Evolutionary conservation across 2,888 invertebrate genomes (phyloP).

Genomic region (Synergus japonicus): DNA sequence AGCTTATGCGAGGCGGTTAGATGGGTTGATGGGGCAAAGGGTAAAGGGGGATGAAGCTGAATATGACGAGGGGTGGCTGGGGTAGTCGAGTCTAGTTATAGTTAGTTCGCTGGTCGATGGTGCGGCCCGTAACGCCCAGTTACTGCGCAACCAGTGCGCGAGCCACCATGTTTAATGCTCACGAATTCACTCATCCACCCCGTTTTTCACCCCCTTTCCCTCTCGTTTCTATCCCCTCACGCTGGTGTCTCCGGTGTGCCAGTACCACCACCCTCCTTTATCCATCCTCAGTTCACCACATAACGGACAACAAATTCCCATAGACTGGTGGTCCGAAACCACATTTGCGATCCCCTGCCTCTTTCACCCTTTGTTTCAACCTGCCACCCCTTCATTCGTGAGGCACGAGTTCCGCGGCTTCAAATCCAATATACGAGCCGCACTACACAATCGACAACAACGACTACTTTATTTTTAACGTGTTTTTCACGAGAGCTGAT

Average conservation of each 20-base stretch:
- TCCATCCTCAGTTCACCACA: conserved; percentile 31
- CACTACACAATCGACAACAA: conserved; percentile 17
- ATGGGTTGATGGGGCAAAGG: conserved; percentile 3
- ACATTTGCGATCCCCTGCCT: neutral
- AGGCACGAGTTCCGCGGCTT: conserved; percentile 20
- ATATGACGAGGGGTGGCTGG: conserved; percentile 38
- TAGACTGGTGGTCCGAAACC: conserved; percentile 2
- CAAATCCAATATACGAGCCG: conserved; percentile 14
- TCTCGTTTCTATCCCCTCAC: neutral
- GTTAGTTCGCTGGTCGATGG: conserved; percentile 64
- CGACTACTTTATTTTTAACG: conserved; percentile 64
- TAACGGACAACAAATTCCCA: conserved; percentile 44
- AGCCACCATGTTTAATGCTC: conserved; percentile 68
- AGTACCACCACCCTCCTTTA: conserved; percentile 14
- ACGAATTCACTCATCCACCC: conserved; percentile 57
- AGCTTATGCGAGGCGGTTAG: conserved; percentile 16
- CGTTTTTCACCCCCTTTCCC: conserved; percentile 5
- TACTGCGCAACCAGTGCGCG: conserved; percentile 68
- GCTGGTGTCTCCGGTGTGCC: conserved; percentile 9
- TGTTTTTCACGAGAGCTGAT: conserved; percentile 65
- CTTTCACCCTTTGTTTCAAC: conserved; percentile 24
- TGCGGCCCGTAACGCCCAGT: conserved; percentile 65
- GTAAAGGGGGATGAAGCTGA: conserved; percentile 21
- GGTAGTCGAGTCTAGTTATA: conserved; percentile 35
- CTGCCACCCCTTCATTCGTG: neutral